These are phyloP conservation scores for Notamacropus eugenii DNA, from an alignment of 2,797 vertebrate genomes.

Conservation along the genomic window DNA sequence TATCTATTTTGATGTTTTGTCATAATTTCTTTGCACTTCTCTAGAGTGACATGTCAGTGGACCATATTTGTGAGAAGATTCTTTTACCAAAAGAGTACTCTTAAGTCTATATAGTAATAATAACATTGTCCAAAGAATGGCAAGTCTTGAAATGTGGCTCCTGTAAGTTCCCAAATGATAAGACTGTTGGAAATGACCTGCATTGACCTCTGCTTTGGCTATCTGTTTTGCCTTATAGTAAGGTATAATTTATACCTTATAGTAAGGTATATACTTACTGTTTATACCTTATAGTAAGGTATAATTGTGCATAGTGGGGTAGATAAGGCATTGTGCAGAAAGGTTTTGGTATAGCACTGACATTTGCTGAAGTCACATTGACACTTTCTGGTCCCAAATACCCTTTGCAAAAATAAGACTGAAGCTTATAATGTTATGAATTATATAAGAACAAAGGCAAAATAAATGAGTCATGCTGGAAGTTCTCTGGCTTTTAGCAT, in stretches of 20 bases:
- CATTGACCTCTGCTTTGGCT: neutral
- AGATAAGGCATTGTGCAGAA: neutral
- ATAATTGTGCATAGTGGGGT: neutral
- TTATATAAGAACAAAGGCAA: constrained; percentile 25
- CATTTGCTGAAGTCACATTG: neutral
- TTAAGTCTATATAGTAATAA: neutral
- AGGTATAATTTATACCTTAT: no score
- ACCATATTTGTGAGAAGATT: neutral
- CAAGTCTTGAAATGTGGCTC: neutral
- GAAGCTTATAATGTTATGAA: constrained; percentile 1
- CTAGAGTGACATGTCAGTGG: neutral
- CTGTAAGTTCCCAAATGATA: neutral
- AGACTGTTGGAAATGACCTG: neutral
- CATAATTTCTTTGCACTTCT: no score
- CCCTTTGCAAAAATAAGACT: constrained; percentile 17
- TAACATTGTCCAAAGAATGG: neutral
- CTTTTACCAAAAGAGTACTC: neutral
- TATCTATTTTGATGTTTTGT: neutral
- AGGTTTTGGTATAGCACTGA: neutral
- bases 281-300: neutral
- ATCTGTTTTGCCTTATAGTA: neutral
- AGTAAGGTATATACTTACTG: no score
- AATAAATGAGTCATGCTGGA: constrained; percentile 2
- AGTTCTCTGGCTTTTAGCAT: neutral
- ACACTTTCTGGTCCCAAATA: neutral